These are phyloP conservation scores for Periplaneta americana DNA, from an alignment of 1,140 invertebrate genomes.

Conservation along the genomic window DNA sequence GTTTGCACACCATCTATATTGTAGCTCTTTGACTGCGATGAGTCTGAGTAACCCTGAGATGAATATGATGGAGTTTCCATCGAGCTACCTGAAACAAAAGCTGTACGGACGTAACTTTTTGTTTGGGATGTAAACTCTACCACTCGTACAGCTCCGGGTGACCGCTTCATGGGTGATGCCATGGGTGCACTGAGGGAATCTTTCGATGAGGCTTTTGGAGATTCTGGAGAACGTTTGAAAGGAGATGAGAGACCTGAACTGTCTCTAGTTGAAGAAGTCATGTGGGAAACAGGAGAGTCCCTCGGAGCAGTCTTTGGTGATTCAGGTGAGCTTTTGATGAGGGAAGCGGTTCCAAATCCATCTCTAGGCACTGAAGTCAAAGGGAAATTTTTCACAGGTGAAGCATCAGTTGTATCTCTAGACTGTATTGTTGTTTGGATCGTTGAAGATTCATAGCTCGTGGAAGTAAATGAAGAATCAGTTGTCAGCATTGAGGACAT, in stretches of 20 bases:
- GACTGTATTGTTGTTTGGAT: background rate
- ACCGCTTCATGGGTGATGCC: slow-evolving; percentile 28
- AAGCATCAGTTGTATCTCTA: background rate
- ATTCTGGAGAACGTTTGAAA: background rate
- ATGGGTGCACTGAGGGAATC: slow-evolving; percentile 1
- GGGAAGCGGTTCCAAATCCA: background rate
- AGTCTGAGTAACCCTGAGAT: background rate
- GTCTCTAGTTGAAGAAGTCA: background rate
- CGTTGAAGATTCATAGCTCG: background rate
- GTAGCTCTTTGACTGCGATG: background rate
- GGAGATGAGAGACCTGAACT: background rate
- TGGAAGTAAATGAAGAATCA: background rate
- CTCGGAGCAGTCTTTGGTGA: background rate
- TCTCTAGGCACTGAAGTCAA: background rate
- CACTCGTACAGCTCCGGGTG: slow-evolving; percentile 27
- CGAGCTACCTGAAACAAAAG: slow-evolving; percentile 23
- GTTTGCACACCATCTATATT: background rate
- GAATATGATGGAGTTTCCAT: background rate
- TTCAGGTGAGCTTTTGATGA: background rate
- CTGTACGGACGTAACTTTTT: slow-evolving; percentile 31
- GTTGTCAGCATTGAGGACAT: slow-evolving; percentile 13
- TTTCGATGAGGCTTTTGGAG: background rate
- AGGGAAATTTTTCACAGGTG: background rate
- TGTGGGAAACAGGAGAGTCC: background rate
- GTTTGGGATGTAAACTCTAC: slow-evolving; percentile 34